Percentiles rank a stretch among this genome's conserved stretches.
These are phyloP conservation scores for Aphaenogaster ashmeadi DNA, from an alignment of 1,140 invertebrate species.

Conservation along the genomic window DNA sequence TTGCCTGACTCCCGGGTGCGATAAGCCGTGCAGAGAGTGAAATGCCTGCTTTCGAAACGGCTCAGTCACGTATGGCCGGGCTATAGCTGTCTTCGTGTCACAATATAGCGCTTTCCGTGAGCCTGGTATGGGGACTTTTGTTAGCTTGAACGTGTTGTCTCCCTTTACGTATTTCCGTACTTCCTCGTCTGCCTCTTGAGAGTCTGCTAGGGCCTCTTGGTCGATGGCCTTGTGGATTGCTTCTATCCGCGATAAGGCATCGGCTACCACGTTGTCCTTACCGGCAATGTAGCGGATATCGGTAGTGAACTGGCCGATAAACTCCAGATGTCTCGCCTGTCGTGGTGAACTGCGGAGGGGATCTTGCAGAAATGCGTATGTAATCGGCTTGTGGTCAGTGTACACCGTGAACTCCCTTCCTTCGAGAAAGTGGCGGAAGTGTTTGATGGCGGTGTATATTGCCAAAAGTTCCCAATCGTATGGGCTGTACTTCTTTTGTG, in stretches of 20 bases:
- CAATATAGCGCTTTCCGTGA: no score
- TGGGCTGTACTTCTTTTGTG: background rate
- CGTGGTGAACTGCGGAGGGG: background rate
- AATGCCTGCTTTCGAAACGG: background rate
- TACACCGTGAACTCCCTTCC: background rate
- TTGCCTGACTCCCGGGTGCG: background rate
- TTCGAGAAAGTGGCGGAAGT: background rate
- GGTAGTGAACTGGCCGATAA: background rate
- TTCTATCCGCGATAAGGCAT: background rate
- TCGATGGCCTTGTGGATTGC: background rate
- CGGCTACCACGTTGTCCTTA: background rate
- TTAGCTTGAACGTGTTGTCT: no score
- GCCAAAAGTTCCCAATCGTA: background rate
- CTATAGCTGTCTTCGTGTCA: background rate
- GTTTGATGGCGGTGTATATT: background rate
- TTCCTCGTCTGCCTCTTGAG: no score
- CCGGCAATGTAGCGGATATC: background rate
- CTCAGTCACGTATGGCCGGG: background rate
- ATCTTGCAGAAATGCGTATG: no score
- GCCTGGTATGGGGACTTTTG: no score
- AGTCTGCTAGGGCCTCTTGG: no score
- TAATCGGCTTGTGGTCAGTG: background rate
- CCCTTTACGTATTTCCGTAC: no score
- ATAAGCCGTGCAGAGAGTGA: background rate
- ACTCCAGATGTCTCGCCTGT: background rate